Evolutionary conservation across 2,888 invertebrate species (phyloP), one percentile per base, ranked within the genome.

Genomic region (Notodonta ziczac): DNA sequence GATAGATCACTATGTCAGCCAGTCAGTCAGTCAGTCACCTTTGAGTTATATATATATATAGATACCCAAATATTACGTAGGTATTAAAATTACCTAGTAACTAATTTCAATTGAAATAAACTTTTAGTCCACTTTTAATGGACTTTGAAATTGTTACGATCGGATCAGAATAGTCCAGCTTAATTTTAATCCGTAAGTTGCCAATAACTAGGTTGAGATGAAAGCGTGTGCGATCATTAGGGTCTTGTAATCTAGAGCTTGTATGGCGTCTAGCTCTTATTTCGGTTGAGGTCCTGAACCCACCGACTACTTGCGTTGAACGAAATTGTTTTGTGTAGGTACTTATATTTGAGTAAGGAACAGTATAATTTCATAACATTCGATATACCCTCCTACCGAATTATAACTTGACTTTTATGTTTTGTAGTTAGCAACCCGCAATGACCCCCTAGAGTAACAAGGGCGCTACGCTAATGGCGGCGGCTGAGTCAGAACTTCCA

Each of bases 401-500:
- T 24, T 24, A 24, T 24, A 24, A 24, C 24, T 24, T 13, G 44
- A 44, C 12, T 44, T 44, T 9, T 2, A 12, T 44, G 4, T 44
- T 9, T 44, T 44, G 13, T 44, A 12, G 44, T 44, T 44, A 44
- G 44, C 44, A n/a, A 1, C 24, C 2, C 24, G 24, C 24, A 24
- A 24, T 24, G 24, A 24, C 24, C 5, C 13, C 46, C 46, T 6
- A n/a, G 3, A 46, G n/a, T 46, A n/a, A 46, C 46, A n/a, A n/a
- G n/a, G 46, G 4, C 5, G 61, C 70, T 56, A 66, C 69, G 74
- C 77, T 80, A 78, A 76, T 80, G 82, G 84, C 82, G 81, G 80
- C 76, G 59, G 62, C 63, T 66, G 66, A 39, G 61, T 75, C 74
- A 66, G 78, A 80, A 88, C 86, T 89, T 88, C 76, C 78, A 68